phyloP scores from a whole-genome alignment of 2,113 vertebrate genomes.

The Xiphophorus couchianus region DNA sequence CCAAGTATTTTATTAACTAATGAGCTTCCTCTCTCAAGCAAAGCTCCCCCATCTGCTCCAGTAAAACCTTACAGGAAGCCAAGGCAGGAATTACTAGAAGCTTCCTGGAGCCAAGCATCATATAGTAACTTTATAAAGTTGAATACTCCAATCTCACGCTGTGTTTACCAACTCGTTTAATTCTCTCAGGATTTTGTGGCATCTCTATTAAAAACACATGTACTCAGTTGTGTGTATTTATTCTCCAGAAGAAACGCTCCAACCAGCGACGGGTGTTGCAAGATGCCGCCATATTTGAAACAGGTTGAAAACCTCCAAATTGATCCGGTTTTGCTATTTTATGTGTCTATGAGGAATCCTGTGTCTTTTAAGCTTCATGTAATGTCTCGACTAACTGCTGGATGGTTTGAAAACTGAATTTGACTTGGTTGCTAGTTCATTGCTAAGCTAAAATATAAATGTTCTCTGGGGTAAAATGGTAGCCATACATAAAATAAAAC shows the following conservation, averaged over 20 bases:
- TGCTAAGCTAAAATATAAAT: background rate
- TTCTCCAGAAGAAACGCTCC: background rate
- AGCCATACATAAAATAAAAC: background rate
- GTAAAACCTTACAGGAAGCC: slow-evolving; percentile 16
- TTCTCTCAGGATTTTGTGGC: background rate
- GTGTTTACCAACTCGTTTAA: slow-evolving; percentile 5
- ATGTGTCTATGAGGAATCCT: background rate
- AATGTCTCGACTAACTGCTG: too few relatives aligned
- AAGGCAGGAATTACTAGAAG: background rate
- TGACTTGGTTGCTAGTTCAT: background rate
- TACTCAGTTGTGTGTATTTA: background rate
- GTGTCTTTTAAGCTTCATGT: background rate
- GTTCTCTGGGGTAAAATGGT: background rate
- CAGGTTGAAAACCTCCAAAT: background rate
- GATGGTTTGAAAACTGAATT: background rate
- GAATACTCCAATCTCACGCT: background rate
- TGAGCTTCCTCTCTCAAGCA: background rate
- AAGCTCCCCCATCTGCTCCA: background rate
- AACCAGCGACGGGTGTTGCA: background rate
- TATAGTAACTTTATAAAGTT: background rate
- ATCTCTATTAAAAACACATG: slow-evolving; percentile 23
- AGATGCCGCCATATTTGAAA: background rate
- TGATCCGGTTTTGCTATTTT: background rate
- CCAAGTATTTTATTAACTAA: slow-evolving; percentile 9
- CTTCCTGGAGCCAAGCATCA: slow-evolving; percentile 3